Evolutionary conservation across 2,888 invertebrate genomes (phyloP).

Genomic region (Leptinotarsa peninsularis): DNA sequence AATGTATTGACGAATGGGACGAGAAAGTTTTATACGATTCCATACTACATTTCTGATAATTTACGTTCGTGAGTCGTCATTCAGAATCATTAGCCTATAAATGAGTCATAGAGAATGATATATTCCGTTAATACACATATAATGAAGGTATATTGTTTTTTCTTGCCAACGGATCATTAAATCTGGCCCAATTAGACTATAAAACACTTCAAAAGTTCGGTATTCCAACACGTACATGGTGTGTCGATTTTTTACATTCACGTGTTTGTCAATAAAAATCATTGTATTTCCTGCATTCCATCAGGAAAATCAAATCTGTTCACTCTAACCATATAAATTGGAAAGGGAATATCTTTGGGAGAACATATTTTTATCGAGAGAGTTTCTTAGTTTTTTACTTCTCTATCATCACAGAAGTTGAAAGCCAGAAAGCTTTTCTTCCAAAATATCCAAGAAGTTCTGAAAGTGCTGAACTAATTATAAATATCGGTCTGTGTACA

Average conservation of each 20-base stretch:
- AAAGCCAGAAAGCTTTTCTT: no score
- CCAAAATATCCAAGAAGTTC: no score
- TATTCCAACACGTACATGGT: not conserved
- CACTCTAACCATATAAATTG: no score
- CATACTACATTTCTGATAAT: not conserved
- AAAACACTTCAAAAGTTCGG: not conserved
- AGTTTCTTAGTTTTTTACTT: no score
- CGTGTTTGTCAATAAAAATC: not conserved
- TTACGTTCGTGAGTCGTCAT: not conserved
- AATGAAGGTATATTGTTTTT: conserved; percentile 18
- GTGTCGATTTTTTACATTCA: not conserved
- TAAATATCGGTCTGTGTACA: no score
- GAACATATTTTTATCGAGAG: no score
- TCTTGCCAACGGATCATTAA: conserved; percentile 13
- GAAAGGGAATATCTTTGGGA: no score
- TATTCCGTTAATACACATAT: conserved; percentile 19
- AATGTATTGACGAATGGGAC: not conserved
- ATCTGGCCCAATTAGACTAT: not conserved
- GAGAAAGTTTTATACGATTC: not conserved
- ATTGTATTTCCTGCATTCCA: no score
- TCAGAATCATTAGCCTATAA: conserved; percentile 17
- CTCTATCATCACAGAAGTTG: no score
- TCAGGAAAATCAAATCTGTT: no score
- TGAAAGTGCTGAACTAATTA: no score
- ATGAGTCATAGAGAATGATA: conserved; percentile 15